Percentiles rank a stretch among this genome's conserved stretches.
Evolutionary conservation across 1,140 invertebrate genomes (phyloP).

Genomic region (Atta cephalotes): DNA sequence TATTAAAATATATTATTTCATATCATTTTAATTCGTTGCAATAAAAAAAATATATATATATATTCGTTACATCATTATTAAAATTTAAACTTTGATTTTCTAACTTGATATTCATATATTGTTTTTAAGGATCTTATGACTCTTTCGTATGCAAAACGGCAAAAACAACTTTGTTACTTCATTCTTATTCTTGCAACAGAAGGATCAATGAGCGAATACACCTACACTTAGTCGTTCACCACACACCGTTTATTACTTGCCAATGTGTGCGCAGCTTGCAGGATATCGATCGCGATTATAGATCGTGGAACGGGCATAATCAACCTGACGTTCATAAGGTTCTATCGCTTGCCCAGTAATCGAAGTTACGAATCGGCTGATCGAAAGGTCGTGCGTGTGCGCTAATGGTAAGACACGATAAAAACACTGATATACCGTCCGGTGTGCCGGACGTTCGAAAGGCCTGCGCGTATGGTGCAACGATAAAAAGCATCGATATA

Average conservation of each 20-base stretch:
- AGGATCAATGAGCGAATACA: conserved; percentile 20
- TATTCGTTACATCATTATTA: neutral
- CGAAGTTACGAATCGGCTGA: conserved; percentile 66
- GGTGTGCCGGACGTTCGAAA: conserved; percentile 60
- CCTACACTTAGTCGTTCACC: neutral
- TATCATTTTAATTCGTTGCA: neutral
- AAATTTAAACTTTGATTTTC: conserved; percentile 5
- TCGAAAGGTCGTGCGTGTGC: conserved; percentile 68
- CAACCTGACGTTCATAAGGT: conserved; percentile 48
- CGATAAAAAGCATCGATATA: conserved; percentile 66
- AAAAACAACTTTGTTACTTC: neutral
- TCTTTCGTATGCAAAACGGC: neutral
- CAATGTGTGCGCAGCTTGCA: neutral
- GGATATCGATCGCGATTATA: conserved; percentile 47
- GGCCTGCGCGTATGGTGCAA: conserved; percentile 51
- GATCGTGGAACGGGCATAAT: conserved; percentile 58
- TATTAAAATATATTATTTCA: conserved; percentile 8
- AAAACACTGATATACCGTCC: conserved; percentile 63
- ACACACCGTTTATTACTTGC: conserved; percentile 15
- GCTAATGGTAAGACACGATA: conserved; percentile 62
- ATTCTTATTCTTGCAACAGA: neutral
- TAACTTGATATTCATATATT: neutral
- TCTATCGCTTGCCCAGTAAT: conserved; percentile 60
- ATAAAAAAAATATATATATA: neutral
- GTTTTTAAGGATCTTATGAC: neutral